Evolutionary conservation across 2,797 vertebrate species (phyloP), one percentile per base, ranked within the genome.

Genomic region (Enteromius treurensis): DNA sequence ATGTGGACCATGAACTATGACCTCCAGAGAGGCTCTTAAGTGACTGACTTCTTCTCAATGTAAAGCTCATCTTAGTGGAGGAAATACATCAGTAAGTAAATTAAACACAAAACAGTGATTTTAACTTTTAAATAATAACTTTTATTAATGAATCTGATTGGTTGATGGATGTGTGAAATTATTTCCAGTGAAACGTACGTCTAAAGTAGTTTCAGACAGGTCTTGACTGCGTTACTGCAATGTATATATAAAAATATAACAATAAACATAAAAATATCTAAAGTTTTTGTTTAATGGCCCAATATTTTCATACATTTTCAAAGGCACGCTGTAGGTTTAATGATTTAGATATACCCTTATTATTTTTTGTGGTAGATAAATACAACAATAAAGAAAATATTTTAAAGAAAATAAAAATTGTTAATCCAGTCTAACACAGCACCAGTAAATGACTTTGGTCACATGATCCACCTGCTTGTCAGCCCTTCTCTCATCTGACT

Each of bases 21-120:
- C 19, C 80, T 76, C 65, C 90, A 40, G 90, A 90, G 53, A 95
- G 84, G 85, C 78, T 90, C 87, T 68, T 94, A 67, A 94, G 75
- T n/a, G 94, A 95, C 84, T 94, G 93, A 55, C 89, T 92, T 89
- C 90, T 93, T 84, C 92, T 91, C 75, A 94, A 80, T 1, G 53
- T 86, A 71, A 89, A 87, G 79, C 89, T 88, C 17, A 67, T 32
- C 81, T 92, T 90, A 91, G 92, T 91, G 0, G 47, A 81, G 51
- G 68, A 11, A 71, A 49, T 19, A 77, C 26, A 49, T 80, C 4
- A 51, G n/a, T 58, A 51, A 60, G 13, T 40, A 17, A 76, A 58
- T 37, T 21, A 37, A 73, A 73, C 10, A 34, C 47, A 53, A 14
- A 53, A n/a, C 21, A 60, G 55, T 26, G 1, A 26, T 14, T 60